Percentiles rank a stretch among this genome's conserved stretches.
phyloP scores from a whole-genome alignment of 2,113 vertebrate genomes.

The Holacanthus passer region DNA sequence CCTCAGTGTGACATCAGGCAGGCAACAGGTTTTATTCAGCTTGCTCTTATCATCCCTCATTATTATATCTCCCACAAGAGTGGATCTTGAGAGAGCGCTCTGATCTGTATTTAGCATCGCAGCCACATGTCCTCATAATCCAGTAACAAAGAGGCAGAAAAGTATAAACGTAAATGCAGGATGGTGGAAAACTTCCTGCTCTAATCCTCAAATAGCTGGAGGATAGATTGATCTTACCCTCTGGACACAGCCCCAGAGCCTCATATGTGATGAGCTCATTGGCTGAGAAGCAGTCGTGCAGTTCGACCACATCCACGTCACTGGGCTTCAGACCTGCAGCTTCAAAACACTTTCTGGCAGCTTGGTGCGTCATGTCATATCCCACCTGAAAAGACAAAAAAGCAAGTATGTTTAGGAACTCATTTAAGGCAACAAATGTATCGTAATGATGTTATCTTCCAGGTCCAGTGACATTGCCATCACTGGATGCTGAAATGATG shows the following conservation, averaged over 20 bases:
- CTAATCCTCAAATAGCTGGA: not conserved
- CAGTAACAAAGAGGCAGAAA: no score
- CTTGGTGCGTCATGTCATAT: conserved; percentile 91
- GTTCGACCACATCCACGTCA: conserved; percentile 94
- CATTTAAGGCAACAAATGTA: not conserved
- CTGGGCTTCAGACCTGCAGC: conserved; percentile 86
- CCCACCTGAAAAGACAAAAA: conserved; percentile 86
- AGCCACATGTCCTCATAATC: not conserved
- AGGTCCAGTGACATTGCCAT: not conserved
- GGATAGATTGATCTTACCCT: conserved; percentile 84
- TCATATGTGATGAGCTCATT: conserved; percentile 97
- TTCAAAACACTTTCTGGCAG: conserved; percentile 89
- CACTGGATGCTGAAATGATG: no score
- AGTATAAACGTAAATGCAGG: no score
- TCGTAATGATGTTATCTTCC: not conserved
- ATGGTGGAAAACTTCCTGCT: not conserved
- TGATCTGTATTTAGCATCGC: not conserved
- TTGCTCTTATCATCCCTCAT: not conserved
- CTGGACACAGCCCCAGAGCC: conserved; percentile 93
- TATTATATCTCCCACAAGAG: not conserved
- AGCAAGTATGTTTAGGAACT: not conserved
- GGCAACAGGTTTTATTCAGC: not conserved
- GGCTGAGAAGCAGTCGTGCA: conserved; percentile 96
- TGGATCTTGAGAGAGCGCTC: not conserved
- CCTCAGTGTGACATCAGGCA: not conserved